phyloP scores from a whole-genome alignment of 2,888 invertebrate species.

The Rhodophaea formosa region DNA sequence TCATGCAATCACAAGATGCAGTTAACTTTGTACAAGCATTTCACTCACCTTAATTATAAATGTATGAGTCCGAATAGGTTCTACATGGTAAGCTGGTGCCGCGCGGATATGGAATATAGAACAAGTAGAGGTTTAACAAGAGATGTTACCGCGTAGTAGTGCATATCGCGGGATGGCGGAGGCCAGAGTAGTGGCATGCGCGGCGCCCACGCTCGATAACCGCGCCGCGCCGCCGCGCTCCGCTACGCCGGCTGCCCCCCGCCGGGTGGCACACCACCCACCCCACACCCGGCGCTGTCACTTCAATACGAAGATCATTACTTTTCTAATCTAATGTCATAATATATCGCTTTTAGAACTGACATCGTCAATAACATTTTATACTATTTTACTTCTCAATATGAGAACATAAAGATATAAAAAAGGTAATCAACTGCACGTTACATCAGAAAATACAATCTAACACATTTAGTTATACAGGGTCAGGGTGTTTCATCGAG shows the following conservation, averaged over 20 bases:
- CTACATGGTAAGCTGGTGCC: constrained; percentile 51
- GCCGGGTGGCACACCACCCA: constrained; percentile 25
- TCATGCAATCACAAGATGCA: not conserved
- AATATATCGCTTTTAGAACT: not conserved
- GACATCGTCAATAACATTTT: not conserved
- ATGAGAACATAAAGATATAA: too few species aligned
- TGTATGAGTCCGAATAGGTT: constrained; percentile 30
- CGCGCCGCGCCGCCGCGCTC: constrained; percentile 34
- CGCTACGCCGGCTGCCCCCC: constrained; percentile 33
- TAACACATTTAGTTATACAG: too few species aligned
- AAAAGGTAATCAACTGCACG: too few species aligned
- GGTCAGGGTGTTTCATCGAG: too few species aligned
- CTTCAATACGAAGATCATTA: constrained; percentile 7
- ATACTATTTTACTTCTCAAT: not conserved
- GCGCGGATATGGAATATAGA: constrained; percentile 40
- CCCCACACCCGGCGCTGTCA: constrained; percentile 25
- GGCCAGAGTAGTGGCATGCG: constrained; percentile 52
- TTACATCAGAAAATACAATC: too few species aligned
- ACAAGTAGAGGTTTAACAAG: constrained; percentile 40
- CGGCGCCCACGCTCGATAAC: constrained; percentile 76
- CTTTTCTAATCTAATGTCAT: not conserved
- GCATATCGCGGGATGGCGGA: constrained; percentile 52
- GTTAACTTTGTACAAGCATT: not conserved
- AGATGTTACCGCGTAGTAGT: constrained; percentile 46
- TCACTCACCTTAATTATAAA: constrained; percentile 17